A percentile compares a stretch with the other conserved stretches of the same genome.
phyloP scores from a whole-genome alignment of 2,797 vertebrate species.

The Capromys pilorides region DNA sequence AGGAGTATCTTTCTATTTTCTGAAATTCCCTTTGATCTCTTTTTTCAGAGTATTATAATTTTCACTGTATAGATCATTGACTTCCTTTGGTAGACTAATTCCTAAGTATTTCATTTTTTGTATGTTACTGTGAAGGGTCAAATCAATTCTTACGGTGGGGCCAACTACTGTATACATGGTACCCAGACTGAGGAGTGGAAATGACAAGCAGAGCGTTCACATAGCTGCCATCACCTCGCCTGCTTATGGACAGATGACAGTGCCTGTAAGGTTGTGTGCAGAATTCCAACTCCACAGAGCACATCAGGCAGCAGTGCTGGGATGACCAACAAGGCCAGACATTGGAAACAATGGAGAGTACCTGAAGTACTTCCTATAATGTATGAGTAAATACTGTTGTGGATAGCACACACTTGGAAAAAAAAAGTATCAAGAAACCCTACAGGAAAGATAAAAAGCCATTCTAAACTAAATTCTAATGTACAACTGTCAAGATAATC shows the following conservation, averaged over 20 bases:
- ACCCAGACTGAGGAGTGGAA: background rate
- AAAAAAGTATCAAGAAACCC: background rate
- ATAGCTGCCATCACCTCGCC: background rate
- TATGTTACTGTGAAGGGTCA: background rate
- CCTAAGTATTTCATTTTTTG: too few relatives aligned
- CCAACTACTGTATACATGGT: too few relatives aligned
- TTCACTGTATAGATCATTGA: too few relatives aligned
- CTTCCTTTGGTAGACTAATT: too few relatives aligned
- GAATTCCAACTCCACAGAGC: background rate
- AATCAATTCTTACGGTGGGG: fast-evolving
- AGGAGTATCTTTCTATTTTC: too few relatives aligned
- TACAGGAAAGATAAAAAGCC: background rate
- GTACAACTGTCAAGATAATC: background rate
- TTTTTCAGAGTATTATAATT: too few relatives aligned
- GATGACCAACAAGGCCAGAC: too few relatives aligned
- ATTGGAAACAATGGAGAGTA: background rate
- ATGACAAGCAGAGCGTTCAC: background rate
- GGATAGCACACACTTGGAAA: background rate
- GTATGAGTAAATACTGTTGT: background rate
- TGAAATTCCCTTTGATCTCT: too few relatives aligned
- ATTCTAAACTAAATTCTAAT: background rate
- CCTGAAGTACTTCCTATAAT: background rate
- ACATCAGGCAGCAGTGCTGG: background rate
- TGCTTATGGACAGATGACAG: background rate
- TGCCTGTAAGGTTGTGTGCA: background rate